These are phyloP conservation scores for Belonocnema kinseyi DNA, from an alignment of 1,140 invertebrate species.

Conservation along the genomic window DNA sequence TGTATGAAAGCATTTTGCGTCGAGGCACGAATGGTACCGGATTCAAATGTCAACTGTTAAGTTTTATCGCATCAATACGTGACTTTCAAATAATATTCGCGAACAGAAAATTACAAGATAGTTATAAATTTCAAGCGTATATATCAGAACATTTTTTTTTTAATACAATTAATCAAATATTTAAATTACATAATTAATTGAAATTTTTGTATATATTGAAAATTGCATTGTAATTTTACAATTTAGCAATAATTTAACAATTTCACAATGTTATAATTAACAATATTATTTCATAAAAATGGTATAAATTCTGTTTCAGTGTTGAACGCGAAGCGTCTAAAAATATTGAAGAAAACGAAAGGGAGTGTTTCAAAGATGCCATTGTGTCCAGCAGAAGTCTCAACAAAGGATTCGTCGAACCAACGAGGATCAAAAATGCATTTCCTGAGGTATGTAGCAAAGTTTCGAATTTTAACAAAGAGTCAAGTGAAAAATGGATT, in stretches of 20 bases:
- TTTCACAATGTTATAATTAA: neutral
- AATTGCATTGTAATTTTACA: too few species aligned
- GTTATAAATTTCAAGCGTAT: too few species aligned
- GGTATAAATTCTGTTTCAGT: slow-evolving; percentile 49
- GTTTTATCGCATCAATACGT: too few species aligned
- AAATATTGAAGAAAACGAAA: slow-evolving; percentile 70
- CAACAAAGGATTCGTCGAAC: slow-evolving; percentile 67
- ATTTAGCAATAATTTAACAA: too few species aligned
- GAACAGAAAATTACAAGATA: neutral
- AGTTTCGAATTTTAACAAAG: neutral
- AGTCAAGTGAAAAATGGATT: slow-evolving; percentile 3
- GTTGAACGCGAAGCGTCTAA: slow-evolving; percentile 70
- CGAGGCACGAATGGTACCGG: too few species aligned
- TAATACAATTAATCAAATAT: too few species aligned
- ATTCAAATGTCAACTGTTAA: too few species aligned
- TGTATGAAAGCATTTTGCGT: too few species aligned
- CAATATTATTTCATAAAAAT: neutral
- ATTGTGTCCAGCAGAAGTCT: slow-evolving; percentile 69
- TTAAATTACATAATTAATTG: too few species aligned
- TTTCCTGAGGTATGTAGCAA: slow-evolving; percentile 60
- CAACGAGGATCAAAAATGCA: slow-evolving; percentile 58
- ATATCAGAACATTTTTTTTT: too few species aligned
- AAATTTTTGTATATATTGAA: too few species aligned
- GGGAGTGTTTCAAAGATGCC: slow-evolving; percentile 69
- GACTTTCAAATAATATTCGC: neutral